These are phyloP conservation scores for Charina bottae DNA, from an alignment of 2,113 vertebrate genomes.

Conservation along the genomic window DNA sequence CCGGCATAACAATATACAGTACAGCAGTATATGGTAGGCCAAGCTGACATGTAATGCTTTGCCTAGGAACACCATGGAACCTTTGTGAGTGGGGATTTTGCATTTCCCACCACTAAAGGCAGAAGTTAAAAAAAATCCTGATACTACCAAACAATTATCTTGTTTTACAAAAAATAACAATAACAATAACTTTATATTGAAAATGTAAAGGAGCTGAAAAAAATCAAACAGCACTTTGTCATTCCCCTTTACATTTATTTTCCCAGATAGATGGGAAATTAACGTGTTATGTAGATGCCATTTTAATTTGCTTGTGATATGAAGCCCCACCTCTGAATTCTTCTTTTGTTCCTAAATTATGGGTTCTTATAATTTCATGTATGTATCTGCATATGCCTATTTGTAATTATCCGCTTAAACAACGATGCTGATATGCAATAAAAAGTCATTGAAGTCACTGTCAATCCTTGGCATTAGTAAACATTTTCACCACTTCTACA, in stretches of 20 bases:
- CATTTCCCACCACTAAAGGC: background rate
- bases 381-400: background rate
- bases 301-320: background rate
- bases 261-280: background rate
- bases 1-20: background rate
- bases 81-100: background rate
- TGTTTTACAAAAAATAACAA: background rate
- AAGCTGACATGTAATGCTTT: background rate
- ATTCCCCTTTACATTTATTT: background rate
- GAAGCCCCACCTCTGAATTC: background rate
- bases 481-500: slow-evolving; percentile 38
- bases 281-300: background rate
- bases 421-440: background rate
- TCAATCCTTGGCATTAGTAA: slow-evolving; percentile 39
- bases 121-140: background rate
- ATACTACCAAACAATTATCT: background rate
- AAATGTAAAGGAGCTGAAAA: background rate
- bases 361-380: background rate
- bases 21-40: no score
- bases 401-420: slow-evolving; percentile 38
- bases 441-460: slow-evolving; percentile 49
- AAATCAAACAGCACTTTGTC: background rate
- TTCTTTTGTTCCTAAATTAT: background rate
- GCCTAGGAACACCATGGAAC: background rate
- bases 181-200: background rate